Base-by-base conservation (phyloP, 35 echinoderm and acorn worm species). In the Patiria miniata region DNA sequence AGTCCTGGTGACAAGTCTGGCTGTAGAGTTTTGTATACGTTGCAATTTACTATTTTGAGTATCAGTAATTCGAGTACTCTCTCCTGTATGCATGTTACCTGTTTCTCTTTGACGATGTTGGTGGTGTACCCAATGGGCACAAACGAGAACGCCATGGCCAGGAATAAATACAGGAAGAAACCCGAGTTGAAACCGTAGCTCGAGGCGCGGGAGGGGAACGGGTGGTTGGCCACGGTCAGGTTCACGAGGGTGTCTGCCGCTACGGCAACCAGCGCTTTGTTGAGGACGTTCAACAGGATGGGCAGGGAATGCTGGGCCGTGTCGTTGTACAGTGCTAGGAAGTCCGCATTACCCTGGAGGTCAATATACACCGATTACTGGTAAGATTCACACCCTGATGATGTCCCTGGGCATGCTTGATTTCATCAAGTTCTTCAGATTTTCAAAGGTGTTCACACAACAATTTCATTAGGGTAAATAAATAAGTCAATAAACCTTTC, bases 271-370 rank as follows among this genome's bases (percentile, higher is more conserved):
- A 94, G 44, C 37, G 83, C 69, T 30, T 85, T 94, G 22, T 36
- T 79, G 32, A 94, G 56, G 55, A 90, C 73, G 51, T 61, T 86
- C 39, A 94, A 36, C 30, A 80, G 10, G 22, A 89, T 37, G 18
- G 92, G 92, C 16, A 94, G 57, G 5, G 92, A 83, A 34, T 94
- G 92, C 47, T 40, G 38, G 44, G 92, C 82, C 0, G 92, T 89
- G 77, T 94, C 92, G 17, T 94, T 94, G 92, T 86, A 94, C 23
- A 69, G 52, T 1, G 83, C 87, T 2, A 80, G 77, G 51, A 79
- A 93, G 0, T 9, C n/a, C n/a, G n/a, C n/a, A n/a, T n/a, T 19
- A 19, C 32, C 36, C 81, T 83, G 51, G 2, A 56, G 54, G 42
- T 51, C n/a, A 7, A 55, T 16, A 80, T 6, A 6, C 12, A 47